Evolutionary conservation across 2,888 invertebrate species (phyloP), one percentile per base, ranked within the genome.

Genomic region (Spisula subtruncata): DNA sequence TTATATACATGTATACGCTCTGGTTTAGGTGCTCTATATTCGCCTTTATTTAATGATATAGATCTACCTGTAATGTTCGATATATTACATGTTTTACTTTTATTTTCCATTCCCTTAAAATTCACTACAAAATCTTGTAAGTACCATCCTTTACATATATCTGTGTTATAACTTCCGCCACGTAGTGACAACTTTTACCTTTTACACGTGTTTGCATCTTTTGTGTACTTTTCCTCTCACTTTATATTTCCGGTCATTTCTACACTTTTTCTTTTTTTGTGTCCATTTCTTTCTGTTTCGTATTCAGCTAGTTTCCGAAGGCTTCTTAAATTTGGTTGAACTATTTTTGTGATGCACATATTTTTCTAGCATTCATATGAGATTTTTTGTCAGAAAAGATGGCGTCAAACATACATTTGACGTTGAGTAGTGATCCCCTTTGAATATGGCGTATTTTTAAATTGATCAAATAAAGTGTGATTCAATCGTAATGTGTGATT

Each of bases 131-230:
- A 54, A 71, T 75, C 54, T 84, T 84, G 84, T 84, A 84, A 84
- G 84, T 84, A 84, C 71, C 75, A 75, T 84, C 35, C 71, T 71
- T 83, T 83, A 66, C n/a, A n/a, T 83, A 46, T 66, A 83, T 83
- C 41, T 66, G 83, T 83, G 83, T 56, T 83, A 66, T 56, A 56
- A 83, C 66, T 66, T 56, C 20, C 20, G 83, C 66, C 75, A 18
- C 18, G 75, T 75, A 75, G 75, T 75, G 75, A 75, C 75, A 32
- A 16, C 56, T 60, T 83, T 35, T 32, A 18, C 29, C 41, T 60
- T 82, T 20, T 46, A 66, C 66, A 83, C 18, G 60, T 83, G 83
- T 66, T 75, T 75, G 75, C 75, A 75, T 75, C 75, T 18, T 25
- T 25, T 66, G n/a, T 66, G 12, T 66, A 25, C 60, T 10, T 8